phyloP scores from a whole-genome alignment of 2,797 vertebrate genomes.

The Sebastolobus alascanus region DNA sequence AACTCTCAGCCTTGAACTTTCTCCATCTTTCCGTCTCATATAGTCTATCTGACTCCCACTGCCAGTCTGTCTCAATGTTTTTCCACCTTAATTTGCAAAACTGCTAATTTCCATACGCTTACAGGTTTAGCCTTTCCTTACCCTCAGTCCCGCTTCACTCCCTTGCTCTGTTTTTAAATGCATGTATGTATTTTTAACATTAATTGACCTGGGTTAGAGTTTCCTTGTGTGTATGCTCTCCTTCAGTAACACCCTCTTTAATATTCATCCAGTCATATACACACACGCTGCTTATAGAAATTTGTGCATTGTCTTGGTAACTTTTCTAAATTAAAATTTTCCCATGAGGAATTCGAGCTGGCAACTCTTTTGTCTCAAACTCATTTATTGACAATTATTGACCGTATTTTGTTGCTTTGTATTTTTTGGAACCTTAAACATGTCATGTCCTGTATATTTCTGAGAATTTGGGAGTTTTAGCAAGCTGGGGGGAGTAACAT shows the following conservation, averaged over 20 bases:
- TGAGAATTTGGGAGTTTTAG: not conserved
- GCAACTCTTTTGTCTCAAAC: not conserved
- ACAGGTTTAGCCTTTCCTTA: not conserved
- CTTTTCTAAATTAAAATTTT: not conserved
- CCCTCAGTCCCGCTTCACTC: not conserved
- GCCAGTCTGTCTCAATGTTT: not conserved
- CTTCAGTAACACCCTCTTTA: not conserved
- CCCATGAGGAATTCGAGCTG: not conserved
- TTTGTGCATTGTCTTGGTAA: not conserved
- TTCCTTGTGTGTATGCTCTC: not conserved
- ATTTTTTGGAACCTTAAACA: not conserved
- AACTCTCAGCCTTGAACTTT: slow-evolving; percentile 4
- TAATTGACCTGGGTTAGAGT: not conserved
- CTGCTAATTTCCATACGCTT: not conserved
- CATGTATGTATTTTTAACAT: slow-evolving; percentile 19
- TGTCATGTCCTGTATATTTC: no score
- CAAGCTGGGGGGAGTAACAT: not conserved
- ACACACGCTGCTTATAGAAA: not conserved
- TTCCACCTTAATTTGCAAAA: not conserved
- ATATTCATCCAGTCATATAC: slow-evolving; percentile 5
- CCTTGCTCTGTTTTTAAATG: not conserved
- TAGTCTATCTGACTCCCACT: not conserved
- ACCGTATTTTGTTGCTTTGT: not conserved
- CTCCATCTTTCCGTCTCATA: not conserved
- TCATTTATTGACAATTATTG: not conserved